Percentiles rank a stretch among this genome's conserved stretches.
Evolutionary conservation across 2,113 vertebrate genomes (phyloP).

Genomic region (Phyllostomus discolor): DNA sequence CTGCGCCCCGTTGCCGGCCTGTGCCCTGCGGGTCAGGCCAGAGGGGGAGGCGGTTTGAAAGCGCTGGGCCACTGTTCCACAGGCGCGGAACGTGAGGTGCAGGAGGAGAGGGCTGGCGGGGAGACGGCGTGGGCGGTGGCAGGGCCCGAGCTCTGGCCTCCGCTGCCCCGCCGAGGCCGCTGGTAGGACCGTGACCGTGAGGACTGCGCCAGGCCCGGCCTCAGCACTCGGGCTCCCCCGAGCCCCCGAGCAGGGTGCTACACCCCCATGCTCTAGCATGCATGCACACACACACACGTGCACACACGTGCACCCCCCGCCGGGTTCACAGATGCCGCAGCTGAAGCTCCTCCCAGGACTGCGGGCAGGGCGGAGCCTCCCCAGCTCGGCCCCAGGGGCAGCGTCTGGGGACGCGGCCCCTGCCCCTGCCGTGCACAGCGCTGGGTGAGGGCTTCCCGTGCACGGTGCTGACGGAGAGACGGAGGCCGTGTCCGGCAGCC

Average conservation of each 20-base stretch:
- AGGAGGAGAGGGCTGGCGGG: neutral
- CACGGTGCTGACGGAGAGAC: neutral
- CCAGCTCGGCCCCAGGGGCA: neutral
- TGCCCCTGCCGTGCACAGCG: neutral
- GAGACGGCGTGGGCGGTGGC: neutral
- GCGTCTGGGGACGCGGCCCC: neutral
- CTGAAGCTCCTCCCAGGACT: neutral
- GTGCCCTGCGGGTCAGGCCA: too few relatives aligned
- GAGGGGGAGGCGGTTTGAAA: neutral
- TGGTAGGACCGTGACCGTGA: neutral
- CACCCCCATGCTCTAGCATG: neutral
- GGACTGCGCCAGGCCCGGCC: neutral
- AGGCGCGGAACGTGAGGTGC: neutral
- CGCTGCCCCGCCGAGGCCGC: too few relatives aligned
- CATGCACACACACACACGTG: too few relatives aligned
- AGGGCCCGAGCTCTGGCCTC: neutral
- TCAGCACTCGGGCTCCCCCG: neutral
- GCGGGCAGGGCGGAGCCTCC: neutral
- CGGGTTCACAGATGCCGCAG: neutral
- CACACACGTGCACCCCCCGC: too few relatives aligned
- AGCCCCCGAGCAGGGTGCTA: fast-evolving
- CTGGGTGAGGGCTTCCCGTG: fast-evolving
- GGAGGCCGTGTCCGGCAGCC: neutral
- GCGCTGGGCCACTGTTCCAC: fast-evolving
- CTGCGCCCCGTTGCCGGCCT: neutral